A percentile compares a stretch with the other conserved stretches of the same genome.
Evolutionary conservation across 2,888 invertebrate species (phyloP).

Genomic region (Chaetogeoica ovagalla): DNA sequence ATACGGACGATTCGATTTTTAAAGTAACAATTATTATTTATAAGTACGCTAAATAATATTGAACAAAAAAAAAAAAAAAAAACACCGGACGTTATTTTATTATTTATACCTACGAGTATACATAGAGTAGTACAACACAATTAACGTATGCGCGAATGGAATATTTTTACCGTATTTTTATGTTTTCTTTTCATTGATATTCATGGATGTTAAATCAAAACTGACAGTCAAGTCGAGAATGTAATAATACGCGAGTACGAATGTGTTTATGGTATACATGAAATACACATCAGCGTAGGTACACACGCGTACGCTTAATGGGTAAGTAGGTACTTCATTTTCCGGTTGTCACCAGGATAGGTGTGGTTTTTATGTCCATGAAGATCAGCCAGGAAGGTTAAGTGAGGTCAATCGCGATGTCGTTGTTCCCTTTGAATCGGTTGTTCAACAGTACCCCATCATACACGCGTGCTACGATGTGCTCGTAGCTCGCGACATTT

Average conservation of each 20-base stretch:
- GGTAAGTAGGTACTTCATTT: slow-evolving; percentile 11
- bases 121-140: not conserved
- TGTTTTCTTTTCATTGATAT: not conserved
- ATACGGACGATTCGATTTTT: too few relatives aligned
- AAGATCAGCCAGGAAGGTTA: slow-evolving; percentile 14
- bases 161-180: not conserved
- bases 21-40: too few relatives aligned
- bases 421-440: slow-evolving; percentile 23
- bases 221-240: slow-evolving; percentile 3
- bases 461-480: not conserved
- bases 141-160: not conserved
- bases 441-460: not conserved
- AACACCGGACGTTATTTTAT: too few relatives aligned
- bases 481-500: not conserved
- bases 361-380: slow-evolving; percentile 30
- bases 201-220: slow-evolving; percentile 21
- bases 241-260: not conserved
- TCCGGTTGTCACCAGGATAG: slow-evolving; percentile 34
- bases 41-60: too few relatives aligned
- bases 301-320: not conserved
- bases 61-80: too few relatives aligned
- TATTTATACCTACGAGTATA: too few relatives aligned
- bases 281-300: not conserved
- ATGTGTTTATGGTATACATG: not conserved
- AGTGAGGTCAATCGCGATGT: slow-evolving; percentile 7